Conservation (phyloP, 2,797 vertebrate genomes). For the Coreius guichenoti region DNA sequence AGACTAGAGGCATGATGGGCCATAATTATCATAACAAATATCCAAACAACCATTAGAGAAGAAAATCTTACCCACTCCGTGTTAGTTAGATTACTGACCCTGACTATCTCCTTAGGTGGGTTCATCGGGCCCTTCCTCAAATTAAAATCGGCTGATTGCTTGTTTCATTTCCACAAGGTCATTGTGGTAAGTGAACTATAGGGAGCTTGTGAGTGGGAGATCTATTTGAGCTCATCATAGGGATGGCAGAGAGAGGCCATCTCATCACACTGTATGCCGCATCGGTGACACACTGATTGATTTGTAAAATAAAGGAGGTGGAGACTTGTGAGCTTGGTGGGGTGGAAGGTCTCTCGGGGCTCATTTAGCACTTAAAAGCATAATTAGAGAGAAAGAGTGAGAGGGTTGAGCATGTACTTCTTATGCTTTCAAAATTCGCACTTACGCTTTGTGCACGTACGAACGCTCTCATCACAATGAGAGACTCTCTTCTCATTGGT, state of each 20-base stretch:
- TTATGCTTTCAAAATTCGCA: neutral
- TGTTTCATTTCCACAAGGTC: conserved; percentile 56
- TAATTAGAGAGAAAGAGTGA: conserved; percentile 45
- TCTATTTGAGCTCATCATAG: conserved; percentile 10
- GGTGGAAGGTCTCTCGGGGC: conserved; percentile 40
- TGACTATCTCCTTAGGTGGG: conserved; percentile 31
- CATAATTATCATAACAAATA: conserved; percentile 61
- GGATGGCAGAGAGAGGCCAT: conserved; percentile 12
- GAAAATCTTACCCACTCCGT: neutral
- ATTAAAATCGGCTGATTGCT: conserved; percentile 53
- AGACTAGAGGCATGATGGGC: conserved; percentile 35
- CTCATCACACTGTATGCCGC: neutral
- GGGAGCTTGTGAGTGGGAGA: neutral
- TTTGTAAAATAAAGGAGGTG: conserved; percentile 40
- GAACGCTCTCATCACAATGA: neutral
- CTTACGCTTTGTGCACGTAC: neutral
- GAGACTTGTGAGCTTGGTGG: conserved; percentile 14
- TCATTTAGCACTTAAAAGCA: conserved; percentile 52
- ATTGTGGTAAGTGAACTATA: conserved; percentile 44
- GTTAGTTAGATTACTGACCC: conserved; percentile 17
- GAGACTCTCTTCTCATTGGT: neutral
- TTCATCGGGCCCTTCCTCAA: conserved; percentile 52
- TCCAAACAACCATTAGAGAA: conserved; percentile 31
- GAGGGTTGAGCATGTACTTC: neutral
- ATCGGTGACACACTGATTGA: conserved; percentile 50